Evolutionary conservation across 2,797 vertebrate genomes (phyloP), one percentile per base, ranked within the genome.

Genomic region (Champsocephalus gunnari): DNA sequence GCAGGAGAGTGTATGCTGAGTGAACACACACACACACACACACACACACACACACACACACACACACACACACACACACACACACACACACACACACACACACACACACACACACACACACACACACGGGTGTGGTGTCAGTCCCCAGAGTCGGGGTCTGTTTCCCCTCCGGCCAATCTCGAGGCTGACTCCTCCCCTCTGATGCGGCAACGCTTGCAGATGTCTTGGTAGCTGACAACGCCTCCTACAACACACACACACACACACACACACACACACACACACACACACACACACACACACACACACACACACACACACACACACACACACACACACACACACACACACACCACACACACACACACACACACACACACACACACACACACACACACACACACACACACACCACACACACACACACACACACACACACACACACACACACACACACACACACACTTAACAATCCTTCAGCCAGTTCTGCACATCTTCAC

Each of bases 161-260:
- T 65, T 81, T 73, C 70, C 78, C 73, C 49, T 61, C 50, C 11
- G 48, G 72, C 84, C 92, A 90, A 85, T 87, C 6, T 21, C 2
- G 8, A 45, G 2, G 38, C 77, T 66, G 82, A 24, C 89, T 89
- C 88, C 90, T 13, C 92, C 92, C 71, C 77, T 77, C 21, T 62
- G 68, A 84, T 85, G 81, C 75, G 62, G 69, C 91, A 91, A 82
- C 80, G 68, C 60, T 81, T 87, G 80, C 88, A 90, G 88, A 89
- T 92, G 87, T 81, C 81, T 71, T 54, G 68, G 75, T 75, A 84
- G 82, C 87, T 83, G 79, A 72, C 76, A 74, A 59, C 60, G 38
- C 79, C 80, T 83, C 80, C 89, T 77, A 80, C 85, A 83, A 87
- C 87, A 88, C 78, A 53, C 65, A 43, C 28, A 56, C 64, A 59